These are phyloP conservation scores for Sorex araneus DNA, from an alignment of 2,113 vertebrate species.

Conservation along the genomic window DNA sequence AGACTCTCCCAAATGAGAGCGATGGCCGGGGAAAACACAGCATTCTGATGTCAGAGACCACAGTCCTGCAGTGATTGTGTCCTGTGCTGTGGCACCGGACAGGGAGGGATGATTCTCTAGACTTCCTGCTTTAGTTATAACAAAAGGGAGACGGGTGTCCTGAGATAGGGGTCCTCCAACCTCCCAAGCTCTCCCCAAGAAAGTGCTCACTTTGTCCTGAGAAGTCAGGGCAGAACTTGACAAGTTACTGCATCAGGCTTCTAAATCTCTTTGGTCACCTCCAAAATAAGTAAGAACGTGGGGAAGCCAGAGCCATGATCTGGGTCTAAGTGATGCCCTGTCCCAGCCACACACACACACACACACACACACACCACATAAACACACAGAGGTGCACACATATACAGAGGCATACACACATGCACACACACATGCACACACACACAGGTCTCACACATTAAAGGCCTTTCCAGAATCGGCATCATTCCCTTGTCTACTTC, in stretches of 20 bases:
- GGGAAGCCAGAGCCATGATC: conserved; percentile 44
- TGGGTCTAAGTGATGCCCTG: conserved; percentile 41
- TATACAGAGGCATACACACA: too few relatives aligned
- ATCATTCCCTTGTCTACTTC: conserved; percentile 29
- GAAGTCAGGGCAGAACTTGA: conserved; percentile 65
- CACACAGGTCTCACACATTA: neutral
- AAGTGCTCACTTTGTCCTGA: conserved; percentile 54
- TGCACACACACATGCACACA: too few relatives aligned
- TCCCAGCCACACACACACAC: conserved; percentile 30
- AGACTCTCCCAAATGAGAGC: neutral
- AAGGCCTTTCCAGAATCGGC: conserved; percentile 72
- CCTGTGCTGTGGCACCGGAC: too few relatives aligned
- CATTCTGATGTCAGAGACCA: neutral
- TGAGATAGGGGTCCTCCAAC: neutral
- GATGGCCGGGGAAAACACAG: neutral
- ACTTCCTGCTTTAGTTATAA: neutral
- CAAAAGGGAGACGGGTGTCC: neutral
- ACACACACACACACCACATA: too few relatives aligned
- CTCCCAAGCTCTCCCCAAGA: neutral
- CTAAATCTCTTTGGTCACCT: neutral
- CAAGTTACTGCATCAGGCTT: conserved; percentile 67
- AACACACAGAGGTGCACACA: too few relatives aligned
- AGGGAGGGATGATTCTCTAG: neutral
- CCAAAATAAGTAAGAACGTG: neutral
- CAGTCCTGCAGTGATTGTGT: neutral